phyloP scores from a whole-genome alignment of 2,113 vertebrate genomes.

The Urocynchramus pylzowi region DNA sequence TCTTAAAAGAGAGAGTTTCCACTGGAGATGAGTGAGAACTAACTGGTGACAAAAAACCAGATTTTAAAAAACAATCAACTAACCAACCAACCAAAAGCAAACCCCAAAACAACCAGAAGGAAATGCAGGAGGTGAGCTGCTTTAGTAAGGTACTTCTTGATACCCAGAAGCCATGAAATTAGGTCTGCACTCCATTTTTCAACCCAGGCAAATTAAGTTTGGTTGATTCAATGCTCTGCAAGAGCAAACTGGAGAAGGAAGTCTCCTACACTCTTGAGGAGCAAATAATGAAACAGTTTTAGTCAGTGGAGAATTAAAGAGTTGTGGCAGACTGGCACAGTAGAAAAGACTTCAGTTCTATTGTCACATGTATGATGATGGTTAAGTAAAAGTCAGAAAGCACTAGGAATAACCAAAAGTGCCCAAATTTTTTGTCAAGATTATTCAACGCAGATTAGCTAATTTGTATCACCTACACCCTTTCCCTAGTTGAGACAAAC shows the following conservation, averaged over 20 bases:
- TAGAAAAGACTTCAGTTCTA: neutral
- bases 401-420: neutral
- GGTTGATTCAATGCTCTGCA: neutral
- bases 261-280: neutral
- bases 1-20: neutral
- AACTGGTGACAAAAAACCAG: neutral
- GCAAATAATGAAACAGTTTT: neutral
- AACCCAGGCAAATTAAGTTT: neutral
- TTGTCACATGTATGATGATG: neutral
- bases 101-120: neutral
- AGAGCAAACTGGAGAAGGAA: neutral
- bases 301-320: neutral
- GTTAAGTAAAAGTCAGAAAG: neutral
- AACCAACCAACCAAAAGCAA: neutral
- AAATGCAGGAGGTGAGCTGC: neutral
- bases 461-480: neutral
- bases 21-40: neutral
- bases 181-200: neutral
- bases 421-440: neutral
- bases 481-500: neutral
- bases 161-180: neutral
- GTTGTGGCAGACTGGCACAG: neutral
- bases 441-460: neutral
- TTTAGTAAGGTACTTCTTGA: neutral
- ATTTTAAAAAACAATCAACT: neutral